Conservation (phyloP, 1,140 invertebrate genomes). For the Vanessa atalanta region DNA sequence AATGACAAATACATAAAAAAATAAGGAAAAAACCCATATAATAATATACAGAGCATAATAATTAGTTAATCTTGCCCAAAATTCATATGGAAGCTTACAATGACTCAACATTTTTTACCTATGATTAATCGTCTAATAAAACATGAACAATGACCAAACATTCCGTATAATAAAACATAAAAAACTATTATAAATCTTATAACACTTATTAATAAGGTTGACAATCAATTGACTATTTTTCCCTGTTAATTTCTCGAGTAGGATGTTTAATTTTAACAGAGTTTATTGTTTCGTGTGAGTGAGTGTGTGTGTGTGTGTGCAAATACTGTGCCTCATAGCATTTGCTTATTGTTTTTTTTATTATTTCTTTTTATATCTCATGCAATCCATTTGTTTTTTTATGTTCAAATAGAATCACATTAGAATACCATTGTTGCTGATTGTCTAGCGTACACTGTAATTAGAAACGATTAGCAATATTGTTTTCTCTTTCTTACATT, state of each 20-base stretch:
- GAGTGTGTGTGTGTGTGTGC: constrained; percentile 30
- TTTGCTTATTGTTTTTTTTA: constrained; percentile 38
- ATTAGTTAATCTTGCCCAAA: neutral
- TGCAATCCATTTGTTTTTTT: constrained; percentile 39
- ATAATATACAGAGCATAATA: neutral
- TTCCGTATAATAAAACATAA: neutral
- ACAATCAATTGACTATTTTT: neutral
- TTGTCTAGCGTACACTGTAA: too few relatives aligned
- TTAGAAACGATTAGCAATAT: too few relatives aligned
- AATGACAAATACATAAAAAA: constrained; percentile 1
- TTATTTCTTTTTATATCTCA: constrained; percentile 26
- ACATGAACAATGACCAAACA: constrained; percentile 26
- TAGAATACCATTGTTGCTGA: too few relatives aligned
- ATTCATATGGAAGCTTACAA: constrained; percentile 12
- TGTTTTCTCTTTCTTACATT: too few relatives aligned
- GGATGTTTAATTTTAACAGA: constrained; percentile 8
- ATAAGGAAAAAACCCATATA: constrained; percentile 12
- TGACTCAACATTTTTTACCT: constrained; percentile 29
- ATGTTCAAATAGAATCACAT: neutral
- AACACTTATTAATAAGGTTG: neutral
- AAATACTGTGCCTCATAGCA: constrained; percentile 38
- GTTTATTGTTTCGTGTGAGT: constrained; percentile 29
- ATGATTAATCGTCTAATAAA: constrained; percentile 25
- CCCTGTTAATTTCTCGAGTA: constrained; percentile 1
- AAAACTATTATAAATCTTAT: constrained; percentile 22